Evolutionary conservation across 1,140 invertebrate genomes (phyloP).

Genomic region (Bradynema listronoti): DNA sequence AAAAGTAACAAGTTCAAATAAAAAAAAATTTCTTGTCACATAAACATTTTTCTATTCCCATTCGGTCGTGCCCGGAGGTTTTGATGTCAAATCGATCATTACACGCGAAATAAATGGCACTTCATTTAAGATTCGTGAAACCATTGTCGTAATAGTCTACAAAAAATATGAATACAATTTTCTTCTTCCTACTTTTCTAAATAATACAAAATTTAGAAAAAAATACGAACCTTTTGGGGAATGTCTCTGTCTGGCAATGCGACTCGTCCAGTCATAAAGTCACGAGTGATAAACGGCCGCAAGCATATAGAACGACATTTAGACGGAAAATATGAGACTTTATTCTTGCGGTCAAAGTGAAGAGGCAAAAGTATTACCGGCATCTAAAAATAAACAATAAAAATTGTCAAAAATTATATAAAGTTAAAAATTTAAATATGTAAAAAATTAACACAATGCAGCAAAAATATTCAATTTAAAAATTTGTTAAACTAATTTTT

Average conservation of each 20-base stretch:
- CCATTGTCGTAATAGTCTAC: constrained; percentile 85
- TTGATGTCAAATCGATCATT: constrained; percentile 90
- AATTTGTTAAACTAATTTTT: too few species aligned
- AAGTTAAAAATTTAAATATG: too few species aligned
- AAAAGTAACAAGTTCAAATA: too few species aligned
- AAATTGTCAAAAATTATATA: too few species aligned
- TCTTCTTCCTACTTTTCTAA: too few species aligned
- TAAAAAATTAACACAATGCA: too few species aligned
- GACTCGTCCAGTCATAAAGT: constrained; percentile 97
- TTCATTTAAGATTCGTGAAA: constrained; percentile 68
- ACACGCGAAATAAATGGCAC: constrained; percentile 88
- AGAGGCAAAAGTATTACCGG: constrained; percentile 88
- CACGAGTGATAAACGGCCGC: constrained; percentile 86
- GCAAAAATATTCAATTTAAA: constrained; percentile 24
- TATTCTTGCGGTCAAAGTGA: constrained; percentile 75
- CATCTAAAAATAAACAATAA: constrained; percentile 88
- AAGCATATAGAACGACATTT: constrained; percentile 89
- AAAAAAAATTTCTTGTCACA: too few species aligned
- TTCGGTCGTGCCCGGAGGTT: constrained; percentile 96
- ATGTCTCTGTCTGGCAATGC: constrained; percentile 78
- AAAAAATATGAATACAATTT: constrained; percentile 39
- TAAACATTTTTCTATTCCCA: constrained; percentile 93
- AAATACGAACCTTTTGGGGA: constrained; percentile 74
- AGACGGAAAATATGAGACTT: constrained; percentile 67
- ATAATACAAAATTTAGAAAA: too few species aligned